Percentiles rank a stretch among this genome's conserved stretches.
These are phyloP conservation scores for Tokudaia tokunoshimensis DNA, from an alignment of 2,797 vertebrate species.

Conservation along the genomic window DNA sequence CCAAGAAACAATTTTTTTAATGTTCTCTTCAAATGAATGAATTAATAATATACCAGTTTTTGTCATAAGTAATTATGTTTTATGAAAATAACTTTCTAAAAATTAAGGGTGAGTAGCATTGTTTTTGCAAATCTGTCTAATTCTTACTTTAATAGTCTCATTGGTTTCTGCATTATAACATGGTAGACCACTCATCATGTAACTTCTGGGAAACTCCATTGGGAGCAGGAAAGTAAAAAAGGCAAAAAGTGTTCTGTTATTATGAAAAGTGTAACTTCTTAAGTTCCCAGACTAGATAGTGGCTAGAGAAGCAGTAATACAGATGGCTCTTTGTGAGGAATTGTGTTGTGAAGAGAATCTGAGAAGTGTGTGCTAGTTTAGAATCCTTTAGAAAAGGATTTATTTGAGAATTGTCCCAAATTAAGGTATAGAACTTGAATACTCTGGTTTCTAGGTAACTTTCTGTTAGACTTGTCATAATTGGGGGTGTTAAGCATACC, in stretches of 20 bases:
- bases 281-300: background rate
- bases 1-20: background rate
- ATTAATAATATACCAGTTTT: background rate
- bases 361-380: background rate
- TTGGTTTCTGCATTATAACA: conserved; percentile 2
- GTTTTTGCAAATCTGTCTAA: conserved; percentile 19
- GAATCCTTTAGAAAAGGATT: background rate
- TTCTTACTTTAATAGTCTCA: background rate
- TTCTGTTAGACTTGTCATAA: background rate
- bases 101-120: background rate
- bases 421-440: background rate
- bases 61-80: background rate
- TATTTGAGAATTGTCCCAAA: background rate
- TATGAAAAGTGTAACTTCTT: background rate
- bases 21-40: background rate
- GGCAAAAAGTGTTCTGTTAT: background rate
- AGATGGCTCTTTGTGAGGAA: background rate
- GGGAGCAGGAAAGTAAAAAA: background rate
- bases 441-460: background rate
- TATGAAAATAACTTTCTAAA: conserved; percentile 25
- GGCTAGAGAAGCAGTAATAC: background rate
- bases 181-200: background rate
- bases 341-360: background rate
- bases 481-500: background rate
- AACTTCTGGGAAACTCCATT: conserved; percentile 1